Evolutionary conservation across 2,113 vertebrate species (phyloP), one percentile per base, ranked within the genome.

Genomic region (Takifugu flavidus): DNA sequence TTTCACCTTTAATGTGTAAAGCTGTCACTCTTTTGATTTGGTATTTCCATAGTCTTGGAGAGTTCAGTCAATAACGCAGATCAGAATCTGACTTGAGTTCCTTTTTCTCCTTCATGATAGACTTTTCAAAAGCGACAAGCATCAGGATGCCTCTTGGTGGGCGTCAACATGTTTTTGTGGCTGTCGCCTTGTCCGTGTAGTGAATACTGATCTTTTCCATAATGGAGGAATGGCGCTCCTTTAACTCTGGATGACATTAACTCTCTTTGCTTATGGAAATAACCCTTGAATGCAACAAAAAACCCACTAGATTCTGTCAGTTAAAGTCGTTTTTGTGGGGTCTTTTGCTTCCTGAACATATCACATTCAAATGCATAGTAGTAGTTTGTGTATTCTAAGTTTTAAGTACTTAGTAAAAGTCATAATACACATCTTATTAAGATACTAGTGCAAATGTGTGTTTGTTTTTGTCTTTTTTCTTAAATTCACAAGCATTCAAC

Each of bases 181-280:
- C 34, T 3, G 8, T 39, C 34, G 11, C 34, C 34, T 39, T 39
- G 7, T 39, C 5, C 11, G 34, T 39, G 7, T 39, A 34, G 31
- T 34, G 34, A 39, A 39, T 39, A 39, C 34, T 39, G 34, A 2
- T 39, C 8, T 5, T 34, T 34, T 34, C 8, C 1, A 34, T 7
- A 34, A 5, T 7, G 31, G 45, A 5, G 6, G 13, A n/a, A n/a
- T 13, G 49, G 5, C 52, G 26, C 44, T 26, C 4, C 62, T 28
- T 49, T 43, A 46, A 67, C 25, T 53, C 13, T 69, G 31, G 34
- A 53, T 59, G 20, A 58, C 39, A 20, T 47, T 12, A 82, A 82
- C 84, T 89, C 83, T 89, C 82, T 78, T 49, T 64, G 72, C 69
- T 57, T 61, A 72, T 80, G 81, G 77, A 86, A 87, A 82, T 71